These are phyloP conservation scores for Pempheris klunzingeri DNA, from an alignment of 2,797 vertebrate genomes.

Conservation along the genomic window DNA sequence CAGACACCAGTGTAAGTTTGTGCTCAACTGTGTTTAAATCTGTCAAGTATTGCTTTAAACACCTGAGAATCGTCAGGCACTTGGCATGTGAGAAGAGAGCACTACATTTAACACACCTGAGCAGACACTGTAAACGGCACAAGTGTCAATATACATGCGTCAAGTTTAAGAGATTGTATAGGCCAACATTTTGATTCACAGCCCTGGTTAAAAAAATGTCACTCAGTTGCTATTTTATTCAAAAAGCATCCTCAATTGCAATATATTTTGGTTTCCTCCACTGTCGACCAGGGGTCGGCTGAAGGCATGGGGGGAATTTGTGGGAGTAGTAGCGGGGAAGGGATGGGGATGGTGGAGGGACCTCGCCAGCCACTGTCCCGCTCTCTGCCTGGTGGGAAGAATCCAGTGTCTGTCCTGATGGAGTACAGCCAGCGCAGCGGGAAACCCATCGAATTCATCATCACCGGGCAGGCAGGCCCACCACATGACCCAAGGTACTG, in stretches of 20 bases:
- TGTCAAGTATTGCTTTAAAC: background rate
- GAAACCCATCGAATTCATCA: conserved; percentile 91
- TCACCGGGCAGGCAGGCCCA: conserved; percentile 93
- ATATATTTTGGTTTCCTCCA: background rate
- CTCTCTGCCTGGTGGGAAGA: conserved; percentile 91
- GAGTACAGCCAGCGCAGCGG: conserved; percentile 95
- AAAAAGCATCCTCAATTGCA: background rate
- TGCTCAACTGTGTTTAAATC: conserved; percentile 1
- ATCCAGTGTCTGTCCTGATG: conserved; percentile 94
- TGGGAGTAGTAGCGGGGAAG: conserved; percentile 36
- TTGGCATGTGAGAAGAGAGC: background rate
- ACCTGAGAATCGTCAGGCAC: background rate
- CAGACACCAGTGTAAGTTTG: conserved; percentile 71
- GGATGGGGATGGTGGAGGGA: conserved; percentile 60
- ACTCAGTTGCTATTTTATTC: background rate
- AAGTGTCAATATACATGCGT: background rate
- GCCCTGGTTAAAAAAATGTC: background rate
- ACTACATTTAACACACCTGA: background rate
- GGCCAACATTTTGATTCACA: background rate
- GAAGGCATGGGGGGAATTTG: conserved; percentile 48
- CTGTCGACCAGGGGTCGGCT: conserved; percentile 53
- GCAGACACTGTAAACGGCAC: background rate
- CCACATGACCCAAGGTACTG: conserved; percentile 95
- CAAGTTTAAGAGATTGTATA: background rate
- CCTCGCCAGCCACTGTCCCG: conserved; percentile 82